phyloP scores from a whole-genome alignment of 2,888 invertebrate genomes.

The Deilephila elpenor region DNA sequence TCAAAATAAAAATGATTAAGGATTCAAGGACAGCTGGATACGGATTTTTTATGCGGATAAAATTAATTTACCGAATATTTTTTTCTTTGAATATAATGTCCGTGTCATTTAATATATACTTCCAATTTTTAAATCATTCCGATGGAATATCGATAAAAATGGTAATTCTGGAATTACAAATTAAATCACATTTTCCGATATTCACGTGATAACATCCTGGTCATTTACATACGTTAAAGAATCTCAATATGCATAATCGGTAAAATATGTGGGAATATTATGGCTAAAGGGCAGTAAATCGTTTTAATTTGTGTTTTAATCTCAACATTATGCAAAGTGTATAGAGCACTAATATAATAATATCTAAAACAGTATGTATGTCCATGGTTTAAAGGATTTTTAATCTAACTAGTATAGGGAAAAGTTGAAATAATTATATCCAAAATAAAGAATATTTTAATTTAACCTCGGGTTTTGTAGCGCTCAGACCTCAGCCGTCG shows the following conservation, averaged over 20 bases:
- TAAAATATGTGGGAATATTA: no score
- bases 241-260: not conserved
- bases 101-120: not conserved
- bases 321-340: no score
- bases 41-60: not conserved
- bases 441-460: not conserved
- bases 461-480: constrained; percentile 1
- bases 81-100: not conserved
- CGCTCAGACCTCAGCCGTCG: not conserved
- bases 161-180: not conserved
- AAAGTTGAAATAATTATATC: not conserved
- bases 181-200: not conserved
- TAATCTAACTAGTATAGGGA: not conserved
- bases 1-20: no score
- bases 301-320: no score
- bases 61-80: not conserved
- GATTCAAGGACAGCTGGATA: not conserved
- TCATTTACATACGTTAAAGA: not conserved
- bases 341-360: no score
- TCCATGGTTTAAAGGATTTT: no score
- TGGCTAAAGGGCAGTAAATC: no score
- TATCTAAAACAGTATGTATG: no score
- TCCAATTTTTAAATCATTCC: not conserved
- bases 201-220: not conserved
- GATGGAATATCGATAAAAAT: not conserved